Percentiles rank a stretch among this genome's conserved stretches.
phyloP scores from a whole-genome alignment of 1,140 invertebrate genomes.

The Babylonia areolata region DNA sequence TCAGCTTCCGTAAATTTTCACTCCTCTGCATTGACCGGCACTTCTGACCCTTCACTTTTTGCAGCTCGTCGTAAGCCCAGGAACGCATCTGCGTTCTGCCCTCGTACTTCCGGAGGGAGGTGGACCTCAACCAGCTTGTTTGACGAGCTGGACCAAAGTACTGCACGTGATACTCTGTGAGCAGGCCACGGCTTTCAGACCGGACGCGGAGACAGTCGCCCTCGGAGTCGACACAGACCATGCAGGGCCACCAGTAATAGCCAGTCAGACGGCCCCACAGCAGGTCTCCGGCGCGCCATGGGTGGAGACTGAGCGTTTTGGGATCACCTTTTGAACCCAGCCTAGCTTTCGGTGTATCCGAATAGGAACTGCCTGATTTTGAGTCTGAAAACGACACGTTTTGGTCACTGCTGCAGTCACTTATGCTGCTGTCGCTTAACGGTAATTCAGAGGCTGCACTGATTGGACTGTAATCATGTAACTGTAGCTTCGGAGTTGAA shows the following conservation, averaged over 20 bases:
- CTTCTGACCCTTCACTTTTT: background rate
- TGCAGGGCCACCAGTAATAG: background rate
- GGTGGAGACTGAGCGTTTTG: background rate
- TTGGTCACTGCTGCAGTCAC: background rate
- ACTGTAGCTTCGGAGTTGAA: background rate
- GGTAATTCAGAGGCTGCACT: background rate
- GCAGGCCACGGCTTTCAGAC: background rate
- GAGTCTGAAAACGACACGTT: background rate
- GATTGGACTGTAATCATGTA: background rate
- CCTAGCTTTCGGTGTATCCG: background rate
- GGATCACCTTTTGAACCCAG: background rate
- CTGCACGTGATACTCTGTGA: background rate
- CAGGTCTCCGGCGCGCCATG: background rate
- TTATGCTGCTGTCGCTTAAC: too few species aligned
- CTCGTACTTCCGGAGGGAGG: background rate
- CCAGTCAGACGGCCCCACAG: background rate
- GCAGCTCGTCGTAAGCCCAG: background rate
- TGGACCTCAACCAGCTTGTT: background rate
- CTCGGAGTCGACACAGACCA: background rate
- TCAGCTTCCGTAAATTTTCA: background rate
- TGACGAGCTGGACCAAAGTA: background rate
- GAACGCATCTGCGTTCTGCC: background rate
- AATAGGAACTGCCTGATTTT: background rate
- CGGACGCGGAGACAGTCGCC: background rate
- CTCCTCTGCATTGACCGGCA: background rate